Base-by-base conservation (phyloP, 1,140 invertebrate species). In the Calliopsis andreniformis region DNA sequence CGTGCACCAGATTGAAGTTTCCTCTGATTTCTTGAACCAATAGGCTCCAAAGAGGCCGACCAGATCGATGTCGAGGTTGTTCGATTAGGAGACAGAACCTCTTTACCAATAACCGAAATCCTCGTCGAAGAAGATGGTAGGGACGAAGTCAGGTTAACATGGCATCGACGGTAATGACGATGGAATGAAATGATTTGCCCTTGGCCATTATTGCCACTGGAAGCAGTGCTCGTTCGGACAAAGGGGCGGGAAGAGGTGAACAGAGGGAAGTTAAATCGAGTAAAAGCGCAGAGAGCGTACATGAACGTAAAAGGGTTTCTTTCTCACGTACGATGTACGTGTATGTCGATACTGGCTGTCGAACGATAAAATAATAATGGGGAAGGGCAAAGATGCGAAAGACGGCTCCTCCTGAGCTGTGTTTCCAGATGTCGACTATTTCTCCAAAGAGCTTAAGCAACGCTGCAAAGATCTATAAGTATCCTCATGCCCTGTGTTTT, bases 301-400 rank as follows among this genome's bases (percentile, higher is more conserved):
- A n/a, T 23, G 67, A 76, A 84, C 72, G 82, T 85, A 64, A 86
- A 86, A 86, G 78, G 80, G 80, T 83, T 87, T 82, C 80, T 75
- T 30, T 71, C 78, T 79, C 86, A 87, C 85, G 87, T 87, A 83
- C 86, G 47, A 1, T 51, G 67, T 84, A 88, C 87, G 87, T 88
- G 87, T 85, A 86, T 79, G 84, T 85, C 87, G 85, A 87, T 88
- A 82, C 70, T 70, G 56, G 55, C 75, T 76, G 71, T 78, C 85
- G 76, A 82, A 76, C 82, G 71, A 75, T 88, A 85, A 88, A 88
- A 88, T 88, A 88, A 88, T 88, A 88, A 87, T 84, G 78, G 80
- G 56, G 71, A n/a, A 59, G 61, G 79, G 62, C 28, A 69, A 79
- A 84, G 70, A 69, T 61, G 63, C 47, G 82, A 59, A 30, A 55